Evolutionary conservation across 2,888 invertebrate genomes (phyloP).

Genomic region (Drosophila pegasa): DNA sequence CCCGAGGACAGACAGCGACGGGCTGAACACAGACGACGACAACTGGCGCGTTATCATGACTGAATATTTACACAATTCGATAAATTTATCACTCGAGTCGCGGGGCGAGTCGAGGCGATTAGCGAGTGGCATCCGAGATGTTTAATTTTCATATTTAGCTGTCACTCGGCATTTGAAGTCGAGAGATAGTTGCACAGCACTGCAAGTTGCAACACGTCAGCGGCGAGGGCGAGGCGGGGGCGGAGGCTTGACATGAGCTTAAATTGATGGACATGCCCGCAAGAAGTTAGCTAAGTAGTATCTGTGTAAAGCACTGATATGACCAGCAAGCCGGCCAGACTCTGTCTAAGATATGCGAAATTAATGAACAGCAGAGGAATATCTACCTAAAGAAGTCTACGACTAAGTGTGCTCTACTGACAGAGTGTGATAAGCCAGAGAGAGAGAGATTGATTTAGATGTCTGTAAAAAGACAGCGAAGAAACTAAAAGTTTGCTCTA

Average conservation of each 20-base stretch:
- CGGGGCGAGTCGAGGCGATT: conserved; percentile 22
- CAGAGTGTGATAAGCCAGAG: background rate
- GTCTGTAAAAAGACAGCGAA: too few relatives aligned
- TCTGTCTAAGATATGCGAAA: background rate
- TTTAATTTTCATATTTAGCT: conserved; percentile 51
- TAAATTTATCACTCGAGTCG: conserved; percentile 60
- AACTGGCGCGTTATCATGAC: conserved; percentile 65
- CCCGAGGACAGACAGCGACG: background rate
- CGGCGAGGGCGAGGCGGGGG: background rate
- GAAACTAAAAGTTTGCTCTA: too few relatives aligned
- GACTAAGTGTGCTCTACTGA: background rate
- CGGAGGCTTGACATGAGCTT: conserved; percentile 4
- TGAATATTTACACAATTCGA: conserved; percentile 65
- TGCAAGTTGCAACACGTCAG: conserved; percentile 1
- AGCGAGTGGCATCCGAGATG: conserved; percentile 16
- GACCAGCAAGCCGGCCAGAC: too few relatives aligned
- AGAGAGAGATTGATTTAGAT: too few relatives aligned
- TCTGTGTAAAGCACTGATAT: background rate
- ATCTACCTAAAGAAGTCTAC: background rate
- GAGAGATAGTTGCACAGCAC: conserved; percentile 1
- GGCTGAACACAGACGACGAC: conserved; percentile 36
- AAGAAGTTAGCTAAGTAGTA: background rate
- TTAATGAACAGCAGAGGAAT: background rate
- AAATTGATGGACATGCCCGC: conserved; percentile 3
- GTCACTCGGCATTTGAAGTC: conserved; percentile 26